Evolutionary conservation across 2,797 vertebrate species (phyloP), one percentile per base, ranked within the genome.

Genomic region (Dermochelys coriacea): DNA sequence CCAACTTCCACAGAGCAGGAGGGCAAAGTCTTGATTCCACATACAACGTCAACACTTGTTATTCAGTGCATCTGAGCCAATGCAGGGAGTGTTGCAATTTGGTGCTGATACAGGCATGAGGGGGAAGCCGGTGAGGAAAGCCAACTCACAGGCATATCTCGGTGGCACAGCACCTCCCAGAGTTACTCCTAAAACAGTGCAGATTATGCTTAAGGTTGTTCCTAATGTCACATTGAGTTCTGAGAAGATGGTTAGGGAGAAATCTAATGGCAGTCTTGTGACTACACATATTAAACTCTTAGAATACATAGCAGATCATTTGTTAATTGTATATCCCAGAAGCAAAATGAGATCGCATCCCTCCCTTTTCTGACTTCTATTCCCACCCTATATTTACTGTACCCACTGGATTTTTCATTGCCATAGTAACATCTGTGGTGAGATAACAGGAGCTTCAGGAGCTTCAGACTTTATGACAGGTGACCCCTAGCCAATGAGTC

Each of bases 191-290:
- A 37, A 31, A 1, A 45, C 5, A 29, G 14, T 47, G 45, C 27
- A 1, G 19, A 82, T 49, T 19, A n/a, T 15, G 16, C 8, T 1
- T 47, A 25, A 0, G 0, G 14, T 79, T 80, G 86, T 16, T 7
- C 31, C 47, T 89, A 41, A 21, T 0, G 2, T 31, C 41, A 34
- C 75, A 34, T 15, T 57, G 57, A 54, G 1, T 50, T 85, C 89
- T 71, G 50, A 92, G 87, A 89, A 93, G 89, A 52, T 82, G 82
- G 45, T 80, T 25, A 61, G 81, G 54, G 29, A 78, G 51, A 68
- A 84, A 90, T 41, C 4, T 31, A 31, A 74, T 61, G 25, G 18
- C 84, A 68, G 15, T 2, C 25, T 59, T 85, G 10, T 85, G 86
- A 50, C 19, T 71, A 54, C 47, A 80, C 49, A 10, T 41, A 94